Evolutionary conservation across 2,797 vertebrate genomes (phyloP), one percentile per base, ranked within the genome.

Genomic region (Scolopax bukidnonensis): DNA sequence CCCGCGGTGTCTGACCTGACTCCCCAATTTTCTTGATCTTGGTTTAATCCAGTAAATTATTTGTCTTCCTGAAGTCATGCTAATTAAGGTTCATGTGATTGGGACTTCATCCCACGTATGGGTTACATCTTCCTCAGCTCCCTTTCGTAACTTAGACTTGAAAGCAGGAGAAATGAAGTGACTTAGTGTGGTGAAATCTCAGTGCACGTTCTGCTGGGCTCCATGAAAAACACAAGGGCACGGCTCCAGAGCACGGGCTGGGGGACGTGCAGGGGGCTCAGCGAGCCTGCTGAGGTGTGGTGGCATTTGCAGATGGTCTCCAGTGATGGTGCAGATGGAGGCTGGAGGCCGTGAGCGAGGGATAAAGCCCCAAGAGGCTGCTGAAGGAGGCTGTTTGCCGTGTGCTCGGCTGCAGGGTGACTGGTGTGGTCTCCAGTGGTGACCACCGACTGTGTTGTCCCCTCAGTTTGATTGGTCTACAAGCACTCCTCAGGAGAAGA

Each of bases 271-370:
- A 27, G 81, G 43, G 36, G 50, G 33, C 59, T 75, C 43, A 19
- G 60, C 7, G 30, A 68, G 60, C 18, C 8, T 10, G 10, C 10
- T 36, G 13, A 18, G 1, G 0, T 25, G 27, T 2, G 6, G 11
- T 40, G 57, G 15, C 33, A n/a, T 20, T 43, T 6, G 1, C 6
- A 23, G 23, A 15, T 4, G 4, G 11, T 60, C 28, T 28, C 57
- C 2, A 7, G 60, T 47, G 41, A 47, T 25, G 3, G 9, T 0
- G 1, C 33, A 63, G 69, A 36, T 36, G 36, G 36, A 36, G 36
- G 36, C 36, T 36, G 36, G 36, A 36, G 36, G 36, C 36, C 36
- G 36, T 36, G 36, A 36, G 36, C 40, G 40, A 40, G 40, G 40
- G 40, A 40, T 40, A 40, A 40, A 40, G 40, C 40, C 40, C 40